Base-by-base conservation (phyloP, 2,113 vertebrate genomes). In the Rhinolophus sinicus region DNA sequence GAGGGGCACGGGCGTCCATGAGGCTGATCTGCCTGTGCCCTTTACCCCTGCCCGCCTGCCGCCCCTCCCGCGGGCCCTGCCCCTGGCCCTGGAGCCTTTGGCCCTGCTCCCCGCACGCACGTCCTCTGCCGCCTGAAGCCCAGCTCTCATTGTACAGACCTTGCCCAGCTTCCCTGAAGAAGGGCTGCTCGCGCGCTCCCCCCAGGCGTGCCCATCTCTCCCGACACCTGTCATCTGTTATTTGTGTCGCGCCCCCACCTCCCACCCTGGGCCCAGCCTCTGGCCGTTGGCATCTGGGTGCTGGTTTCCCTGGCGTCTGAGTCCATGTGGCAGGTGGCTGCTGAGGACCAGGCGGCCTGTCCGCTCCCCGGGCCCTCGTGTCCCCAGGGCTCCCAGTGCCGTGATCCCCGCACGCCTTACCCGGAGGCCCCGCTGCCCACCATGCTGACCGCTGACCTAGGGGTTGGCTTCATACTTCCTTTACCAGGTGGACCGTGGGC, bases 391-490 rank as follows among this genome's bases (percentile, higher is more conserved):
- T 44, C 47, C 47, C 47, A 11, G 47, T 50, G 47, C 47, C 3
- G 47, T 13, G 47, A 0, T 24, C 24, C 7, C 62, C 9, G 22
- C 62, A 24, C 4, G 5, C 3, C 11, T 9, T 18, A 2, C 33
- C 38, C 0, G 1, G 62, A 67, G 38, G 18, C 38, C 62, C 33
- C 26, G 52, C 64, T 24, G 83, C 40, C 62, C 73, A 24, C 33
- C 5, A 0, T 0, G 0, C 65, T 10, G 75, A 13, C 33, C 33
- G 0, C 62, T 38, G 33, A 18, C 62, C 19, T 1, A 4, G 52
- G 21, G 24, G 18, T 4, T 58, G 50, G 14, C 52, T 52, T 40
- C 26, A 60, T 8, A 13, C n/a, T 70, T 54, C 44, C 16, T 52
- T 62, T 5, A 1, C 67, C 33, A 8, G 22, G 47, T 8, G 56